Evolutionary conservation across 2,888 invertebrate genomes (phyloP).

Genomic region (Cephonodes hylas): DNA sequence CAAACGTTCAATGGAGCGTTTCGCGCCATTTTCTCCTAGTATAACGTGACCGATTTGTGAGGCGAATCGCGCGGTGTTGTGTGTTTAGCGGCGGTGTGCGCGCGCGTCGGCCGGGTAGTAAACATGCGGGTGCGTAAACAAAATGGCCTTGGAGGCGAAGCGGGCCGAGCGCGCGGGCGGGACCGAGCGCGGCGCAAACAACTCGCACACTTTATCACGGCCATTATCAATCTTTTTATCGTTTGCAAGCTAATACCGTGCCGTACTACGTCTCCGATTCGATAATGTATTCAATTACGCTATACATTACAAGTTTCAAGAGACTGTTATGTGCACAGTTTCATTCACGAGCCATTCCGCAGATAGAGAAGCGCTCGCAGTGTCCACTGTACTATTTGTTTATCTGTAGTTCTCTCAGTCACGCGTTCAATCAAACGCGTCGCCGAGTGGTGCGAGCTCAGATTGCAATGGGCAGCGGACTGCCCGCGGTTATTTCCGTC

Average conservation of each 20-base stretch:
- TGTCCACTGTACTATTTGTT: neutral
- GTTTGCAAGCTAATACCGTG: slow-evolving; percentile 41
- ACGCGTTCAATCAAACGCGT: slow-evolving; percentile 20
- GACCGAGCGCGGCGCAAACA: slow-evolving; percentile 54
- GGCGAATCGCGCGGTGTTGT: slow-evolving; percentile 33
- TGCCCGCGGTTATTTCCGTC: slow-evolving; percentile 68
- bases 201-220: slow-evolving; percentile 48
- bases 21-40: slow-evolving; percentile 67
- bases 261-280: slow-evolving; percentile 26
- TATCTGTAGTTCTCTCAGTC: slow-evolving; percentile 11
- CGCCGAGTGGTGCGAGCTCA: slow-evolving; percentile 18
- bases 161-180: slow-evolving; percentile 48
- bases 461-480: slow-evolving; percentile 32
- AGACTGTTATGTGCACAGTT: slow-evolving; percentile 35
- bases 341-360: slow-evolving; percentile 11
- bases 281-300: slow-evolving; percentile 33
- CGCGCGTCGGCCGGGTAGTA: slow-evolving; percentile 49
- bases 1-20: slow-evolving; percentile 71
- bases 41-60: slow-evolving; percentile 51
- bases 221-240: slow-evolving; percentile 61
- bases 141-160: slow-evolving; percentile 70
- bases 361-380: neutral
- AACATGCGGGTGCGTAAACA: slow-evolving; percentile 72
- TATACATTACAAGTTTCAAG: slow-evolving; percentile 21
- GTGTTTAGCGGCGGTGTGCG: slow-evolving; percentile 35